Evolutionary conservation across 2,797 vertebrate genomes (phyloP).

Genomic region (Bradypodion pumilum): DNA sequence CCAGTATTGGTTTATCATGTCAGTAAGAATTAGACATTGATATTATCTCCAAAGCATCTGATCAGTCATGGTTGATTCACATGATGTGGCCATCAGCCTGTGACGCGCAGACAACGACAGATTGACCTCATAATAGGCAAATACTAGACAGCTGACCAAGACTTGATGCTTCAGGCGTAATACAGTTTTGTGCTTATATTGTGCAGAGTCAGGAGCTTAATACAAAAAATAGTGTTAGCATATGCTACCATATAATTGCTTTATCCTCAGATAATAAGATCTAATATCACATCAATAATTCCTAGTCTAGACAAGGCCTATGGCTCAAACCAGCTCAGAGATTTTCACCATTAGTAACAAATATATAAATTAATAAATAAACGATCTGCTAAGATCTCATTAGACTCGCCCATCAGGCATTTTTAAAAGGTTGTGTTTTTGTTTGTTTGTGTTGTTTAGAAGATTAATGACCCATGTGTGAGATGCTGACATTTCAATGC

Average conservation of each 20-base stretch:
- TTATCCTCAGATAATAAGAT: conserved; percentile 19
- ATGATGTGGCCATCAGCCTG: background rate
- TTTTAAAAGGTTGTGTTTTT: background rate
- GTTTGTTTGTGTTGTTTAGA: background rate
- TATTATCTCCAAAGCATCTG: background rate
- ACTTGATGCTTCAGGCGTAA: background rate
- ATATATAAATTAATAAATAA: background rate
- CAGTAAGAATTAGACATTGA: background rate
- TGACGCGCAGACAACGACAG: background rate
- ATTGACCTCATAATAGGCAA: background rate
- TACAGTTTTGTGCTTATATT: background rate
- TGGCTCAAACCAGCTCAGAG: background rate
- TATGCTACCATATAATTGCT: conserved; percentile 3
- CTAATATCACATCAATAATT: conserved; percentile 11
- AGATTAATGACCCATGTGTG: background rate
- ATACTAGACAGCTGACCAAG: background rate
- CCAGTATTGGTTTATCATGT: background rate
- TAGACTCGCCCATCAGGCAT: background rate
- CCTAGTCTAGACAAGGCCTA: conserved; percentile 1
- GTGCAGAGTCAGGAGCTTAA: background rate
- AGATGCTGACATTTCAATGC: conserved; percentile 12
- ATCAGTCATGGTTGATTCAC: background rate
- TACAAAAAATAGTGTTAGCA: background rate
- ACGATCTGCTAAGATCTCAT: background rate
- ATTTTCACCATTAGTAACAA: background rate